Evolutionary conservation across 1,140 invertebrate genomes (phyloP), one percentile per base, ranked within the genome.

Genomic region (Contarinia nasturtii): DNA sequence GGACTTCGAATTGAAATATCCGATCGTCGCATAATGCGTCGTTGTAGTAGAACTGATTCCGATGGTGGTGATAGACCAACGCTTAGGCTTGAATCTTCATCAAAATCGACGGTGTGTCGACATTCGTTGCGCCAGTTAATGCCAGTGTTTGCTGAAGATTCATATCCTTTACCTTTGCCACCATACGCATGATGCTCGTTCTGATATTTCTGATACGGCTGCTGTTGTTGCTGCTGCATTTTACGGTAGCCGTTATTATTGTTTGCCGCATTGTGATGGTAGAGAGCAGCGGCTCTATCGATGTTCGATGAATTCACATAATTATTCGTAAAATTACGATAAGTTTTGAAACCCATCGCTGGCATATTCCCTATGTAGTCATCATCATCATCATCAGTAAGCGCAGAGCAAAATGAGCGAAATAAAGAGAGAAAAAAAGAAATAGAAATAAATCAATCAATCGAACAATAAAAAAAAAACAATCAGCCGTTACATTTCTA

Each of bases 21-120:
- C 3, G 22, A 33, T 20, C 14, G 10, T 14, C 37, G 37, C 10
- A 49, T 48, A 45, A 52, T 36, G 43, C 87, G 79, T 44, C 88
- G 75, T 57, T 86, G 82, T 65, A 88, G 75, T 48, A 93, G 68
- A 22, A 75, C 71, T 38, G 86, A 90, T 63, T 87, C 82, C 53
- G 76, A 78, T 10, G 88, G 87, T 41, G 86, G 86, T 34, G 85
- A 88, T 17, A 93, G 68, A 37, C 85, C 86, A 48, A 87, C 79
- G 46, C 44, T 47, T 12, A 75, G 57, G 37, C 38, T 44, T 51
- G 15, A 55, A 52, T 42, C 53, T 27, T 27, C 27, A 27, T 27
- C 27, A 27, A 33, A 34, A 21, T 46, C 19, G 45, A 34, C 17
- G 45, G 14, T n/a, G 18, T 21, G 34, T 33, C 42, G 12, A 33